Evolutionary conservation across 1,140 invertebrate species (phyloP).

Genomic region (Neuroterus valhalla): DNA sequence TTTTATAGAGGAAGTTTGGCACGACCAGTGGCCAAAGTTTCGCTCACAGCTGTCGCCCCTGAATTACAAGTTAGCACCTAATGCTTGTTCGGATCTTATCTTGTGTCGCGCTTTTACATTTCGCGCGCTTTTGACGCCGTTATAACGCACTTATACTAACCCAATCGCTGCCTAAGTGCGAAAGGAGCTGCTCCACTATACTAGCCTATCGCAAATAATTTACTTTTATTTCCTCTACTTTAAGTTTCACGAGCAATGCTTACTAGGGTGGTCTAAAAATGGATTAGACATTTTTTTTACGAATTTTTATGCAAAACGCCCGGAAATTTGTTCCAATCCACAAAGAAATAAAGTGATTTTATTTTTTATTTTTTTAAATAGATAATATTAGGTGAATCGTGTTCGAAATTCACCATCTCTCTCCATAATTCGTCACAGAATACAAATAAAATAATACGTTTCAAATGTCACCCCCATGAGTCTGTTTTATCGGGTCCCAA

Average conservation of each 20-base stretch:
- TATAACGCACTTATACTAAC: constrained; percentile 9
- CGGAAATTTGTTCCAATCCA: too few relatives aligned
- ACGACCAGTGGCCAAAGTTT: not conserved
- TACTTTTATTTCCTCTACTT: constrained; percentile 1
- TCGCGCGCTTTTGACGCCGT: not conserved
- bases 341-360: too few relatives aligned
- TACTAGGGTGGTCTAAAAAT: too few relatives aligned
- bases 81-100: constrained; percentile 20
- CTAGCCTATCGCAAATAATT: not conserved
- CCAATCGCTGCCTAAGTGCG: not conserved
- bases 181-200: not conserved
- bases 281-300: too few relatives aligned
- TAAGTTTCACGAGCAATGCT: not conserved
- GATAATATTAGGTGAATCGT: too few relatives aligned
- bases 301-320: too few relatives aligned
- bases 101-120: not conserved
- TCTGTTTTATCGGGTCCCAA: too few relatives aligned
- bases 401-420: too few relatives aligned
- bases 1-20: constrained; percentile 59
- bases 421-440: too few relatives aligned
- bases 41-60: constrained; percentile 26
- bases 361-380: too few relatives aligned
- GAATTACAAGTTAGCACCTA: constrained; percentile 24
- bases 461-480: too few relatives aligned
- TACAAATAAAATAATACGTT: too few relatives aligned